These are phyloP conservation scores for Drosophila subobscura DNA, from an alignment of 1,140 invertebrate species.

Conservation along the genomic window DNA sequence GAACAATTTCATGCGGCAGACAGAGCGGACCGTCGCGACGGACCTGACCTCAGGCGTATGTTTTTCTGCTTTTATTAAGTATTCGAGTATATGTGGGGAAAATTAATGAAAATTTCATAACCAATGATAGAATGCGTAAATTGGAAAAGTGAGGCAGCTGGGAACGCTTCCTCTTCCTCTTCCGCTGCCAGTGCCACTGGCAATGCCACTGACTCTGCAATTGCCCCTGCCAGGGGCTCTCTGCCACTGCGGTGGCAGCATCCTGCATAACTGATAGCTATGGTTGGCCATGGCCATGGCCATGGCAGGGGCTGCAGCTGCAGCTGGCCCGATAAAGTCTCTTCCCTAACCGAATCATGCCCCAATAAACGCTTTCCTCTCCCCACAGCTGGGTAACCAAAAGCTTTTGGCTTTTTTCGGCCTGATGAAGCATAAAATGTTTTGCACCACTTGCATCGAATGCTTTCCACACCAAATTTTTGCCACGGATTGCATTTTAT, in stretches of 20 bases:
- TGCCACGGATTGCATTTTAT: constrained; percentile 12
- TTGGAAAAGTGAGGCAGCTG: constrained; percentile 33
- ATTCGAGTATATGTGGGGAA: constrained; percentile 3
- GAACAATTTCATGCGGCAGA: constrained; percentile 25
- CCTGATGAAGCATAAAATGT: constrained; percentile 65
- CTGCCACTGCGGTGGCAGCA: constrained; percentile 3
- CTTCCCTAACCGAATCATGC: background rate
- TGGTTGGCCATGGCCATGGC: constrained; percentile 2
- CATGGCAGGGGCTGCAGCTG: background rate
- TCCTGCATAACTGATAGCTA: background rate
- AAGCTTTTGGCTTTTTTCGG: constrained; percentile 53
- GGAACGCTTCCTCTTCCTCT: constrained; percentile 1
- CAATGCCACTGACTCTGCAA: no score
- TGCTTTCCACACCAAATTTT: constrained; percentile 22
- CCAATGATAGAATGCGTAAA: constrained; percentile 30
- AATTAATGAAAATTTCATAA: constrained; percentile 53
- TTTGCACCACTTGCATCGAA: constrained; percentile 12
- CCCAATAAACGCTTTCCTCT: background rate
- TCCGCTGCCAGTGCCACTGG: background rate
- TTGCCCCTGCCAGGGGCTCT: no score
- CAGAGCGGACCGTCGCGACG: no score
- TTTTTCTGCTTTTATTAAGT: background rate
- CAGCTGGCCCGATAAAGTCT: constrained; percentile 28
- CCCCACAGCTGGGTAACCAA: constrained; percentile 31
- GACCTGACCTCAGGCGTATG: background rate